phyloP scores from a whole-genome alignment of 2,888 invertebrate genomes.

The Masnerella sp. region DNA sequence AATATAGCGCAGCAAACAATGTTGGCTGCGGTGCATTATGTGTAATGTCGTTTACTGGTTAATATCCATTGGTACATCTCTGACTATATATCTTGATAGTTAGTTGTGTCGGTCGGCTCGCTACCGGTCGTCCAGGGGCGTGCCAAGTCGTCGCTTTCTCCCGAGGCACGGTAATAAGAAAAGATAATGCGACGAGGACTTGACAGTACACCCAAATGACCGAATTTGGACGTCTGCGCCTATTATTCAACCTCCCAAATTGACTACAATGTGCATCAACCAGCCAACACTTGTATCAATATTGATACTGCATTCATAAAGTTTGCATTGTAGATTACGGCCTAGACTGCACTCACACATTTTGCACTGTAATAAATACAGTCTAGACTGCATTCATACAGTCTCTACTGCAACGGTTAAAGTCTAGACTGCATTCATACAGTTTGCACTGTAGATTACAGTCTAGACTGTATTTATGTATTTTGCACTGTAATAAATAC shows the following conservation, averaged over 20 bases:
- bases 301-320: no score
- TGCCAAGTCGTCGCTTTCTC: conserved; percentile 61
- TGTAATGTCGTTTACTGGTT: conserved; percentile 57
- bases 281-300: no score
- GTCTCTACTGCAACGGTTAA: no score
- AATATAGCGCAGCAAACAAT: conserved; percentile 53
- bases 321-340: no score
- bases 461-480: no score
- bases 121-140: conserved; percentile 59
- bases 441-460: no score
- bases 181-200: conserved; percentile 54
- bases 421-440: no score
- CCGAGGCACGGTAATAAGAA: conserved; percentile 58
- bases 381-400: no score
- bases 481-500: no score
- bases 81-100: conserved; percentile 55
- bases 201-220: conserved; percentile 36
- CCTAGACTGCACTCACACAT: no score
- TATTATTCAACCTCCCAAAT: conserved; percentile 52
- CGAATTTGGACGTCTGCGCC: conserved; percentile 52
- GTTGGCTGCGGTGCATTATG: conserved; percentile 47
- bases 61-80: conserved; percentile 59
- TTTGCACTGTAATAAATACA: no score
- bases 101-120: conserved; percentile 56
- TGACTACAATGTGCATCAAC: conserved; percentile 25